Conservation (phyloP, 2,888 invertebrate genomes). For the Thymelicus sylvestris region DNA sequence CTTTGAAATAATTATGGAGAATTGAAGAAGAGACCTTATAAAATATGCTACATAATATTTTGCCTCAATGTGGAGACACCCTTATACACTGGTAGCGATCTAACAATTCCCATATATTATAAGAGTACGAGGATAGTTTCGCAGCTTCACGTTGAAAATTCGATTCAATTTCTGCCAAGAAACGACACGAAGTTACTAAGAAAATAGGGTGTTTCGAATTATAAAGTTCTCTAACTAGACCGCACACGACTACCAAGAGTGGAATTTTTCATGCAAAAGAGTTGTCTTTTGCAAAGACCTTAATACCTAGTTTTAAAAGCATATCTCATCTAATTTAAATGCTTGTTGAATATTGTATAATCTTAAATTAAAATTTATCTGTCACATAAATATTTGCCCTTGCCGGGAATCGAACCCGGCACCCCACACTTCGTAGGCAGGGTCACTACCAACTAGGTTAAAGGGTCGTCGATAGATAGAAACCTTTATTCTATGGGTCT, state of each 20-base stretch:
- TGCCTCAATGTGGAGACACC: background rate
- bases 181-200: constrained; percentile 48
- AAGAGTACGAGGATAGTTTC: constrained; percentile 8
- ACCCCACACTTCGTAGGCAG: too few relatives aligned
- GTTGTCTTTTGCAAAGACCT: constrained; percentile 17
- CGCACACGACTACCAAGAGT: constrained; percentile 16
- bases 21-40: too few relatives aligned
- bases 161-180: constrained; percentile 39
- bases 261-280: constrained; percentile 25
- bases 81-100: background rate
- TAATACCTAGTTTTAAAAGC: background rate
- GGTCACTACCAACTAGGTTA: too few relatives aligned
- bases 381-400: too few relatives aligned
- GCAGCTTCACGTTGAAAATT: constrained; percentile 44
- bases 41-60: too few relatives aligned
- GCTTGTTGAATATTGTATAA: too few relatives aligned
- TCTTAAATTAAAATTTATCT: too few relatives aligned
- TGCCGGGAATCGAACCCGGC: too few relatives aligned
- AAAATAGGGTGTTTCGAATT: constrained; percentile 51
- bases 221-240: constrained; percentile 47
- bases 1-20: too few relatives aligned
- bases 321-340: background rate
- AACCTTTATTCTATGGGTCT: too few relatives aligned
- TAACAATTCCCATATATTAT: constrained; percentile 7
- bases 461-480: too few relatives aligned